Conservation (phyloP, 1,140 invertebrate genomes). For the Musca vetustissima region DNA sequence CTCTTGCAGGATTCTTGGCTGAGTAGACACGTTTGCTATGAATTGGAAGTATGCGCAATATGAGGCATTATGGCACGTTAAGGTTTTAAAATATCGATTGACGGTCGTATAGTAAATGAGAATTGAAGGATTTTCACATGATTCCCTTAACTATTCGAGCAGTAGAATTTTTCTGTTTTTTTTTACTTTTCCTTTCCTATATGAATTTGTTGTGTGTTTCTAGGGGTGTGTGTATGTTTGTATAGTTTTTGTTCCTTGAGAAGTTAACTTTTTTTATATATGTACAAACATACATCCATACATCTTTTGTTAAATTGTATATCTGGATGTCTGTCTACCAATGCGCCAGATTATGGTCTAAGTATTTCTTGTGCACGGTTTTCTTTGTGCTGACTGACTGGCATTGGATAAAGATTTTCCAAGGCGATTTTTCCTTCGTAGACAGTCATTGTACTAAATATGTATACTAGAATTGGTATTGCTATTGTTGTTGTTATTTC, state of each 20-base stretch:
- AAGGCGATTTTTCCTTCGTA: conserved; percentile 3
- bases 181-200: not conserved
- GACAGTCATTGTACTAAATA: conserved; percentile 15
- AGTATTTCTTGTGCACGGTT: not conserved
- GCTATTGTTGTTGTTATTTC: too few species aligned
- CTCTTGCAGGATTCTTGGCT: not conserved
- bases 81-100: conserved; percentile 24
- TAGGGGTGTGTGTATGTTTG: not conserved
- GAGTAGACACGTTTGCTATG: conserved; percentile 6
- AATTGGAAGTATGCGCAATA: conserved; percentile 21
- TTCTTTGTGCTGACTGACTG: not conserved
- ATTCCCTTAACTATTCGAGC: conserved; percentile 13
- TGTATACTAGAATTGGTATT: conserved; percentile 9
- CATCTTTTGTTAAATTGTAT: conserved; percentile 11
- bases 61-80: conserved; percentile 20
- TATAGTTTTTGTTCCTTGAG: too few species aligned
- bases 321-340: conserved; percentile 13
- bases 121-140: conserved; percentile 23
- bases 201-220: not conserved
- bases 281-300: too few species aligned
- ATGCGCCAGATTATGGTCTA: conserved; percentile 3
- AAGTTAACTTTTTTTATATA: too few species aligned
- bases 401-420: not conserved
- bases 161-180: too few species aligned
- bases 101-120: conserved; percentile 21